These are phyloP conservation scores for Drosophila melanica DNA, from an alignment of 1,140 invertebrate species.

Conservation along the genomic window DNA sequence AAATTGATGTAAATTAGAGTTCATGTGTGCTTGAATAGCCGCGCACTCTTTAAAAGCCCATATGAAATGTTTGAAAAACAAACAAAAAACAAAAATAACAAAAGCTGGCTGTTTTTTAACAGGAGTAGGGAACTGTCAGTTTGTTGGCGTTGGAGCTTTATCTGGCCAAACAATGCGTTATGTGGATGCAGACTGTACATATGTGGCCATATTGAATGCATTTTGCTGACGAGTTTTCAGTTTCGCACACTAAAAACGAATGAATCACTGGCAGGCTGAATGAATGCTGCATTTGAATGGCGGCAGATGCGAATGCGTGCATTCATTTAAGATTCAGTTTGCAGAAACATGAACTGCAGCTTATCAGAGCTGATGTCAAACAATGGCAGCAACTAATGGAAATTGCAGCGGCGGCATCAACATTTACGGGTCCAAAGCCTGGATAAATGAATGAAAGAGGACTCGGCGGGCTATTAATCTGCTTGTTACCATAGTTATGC, in stretches of 20 bases:
- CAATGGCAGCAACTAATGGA: constrained; percentile 45
- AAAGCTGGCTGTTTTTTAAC: background rate
- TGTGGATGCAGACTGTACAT: background rate
- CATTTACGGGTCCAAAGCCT: constrained; percentile 10
- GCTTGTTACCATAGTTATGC: constrained; percentile 20
- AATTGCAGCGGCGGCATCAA: constrained; percentile 26
- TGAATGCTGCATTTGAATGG: constrained; percentile 16
- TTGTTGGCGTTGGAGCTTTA: constrained; percentile 4
- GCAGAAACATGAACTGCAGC: constrained; percentile 30
- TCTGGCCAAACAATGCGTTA: constrained; percentile 20
- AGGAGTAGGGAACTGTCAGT: background rate
- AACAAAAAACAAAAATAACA: background rate
- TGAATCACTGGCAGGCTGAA: constrained; percentile 26
- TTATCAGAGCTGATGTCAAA: constrained; percentile 37
- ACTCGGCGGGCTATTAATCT: constrained; percentile 26
- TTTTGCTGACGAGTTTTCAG: constrained; percentile 8
- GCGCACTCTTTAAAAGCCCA: background rate
- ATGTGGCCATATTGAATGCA: constrained; percentile 7
- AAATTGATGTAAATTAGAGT: too few species aligned
- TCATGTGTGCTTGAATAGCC: too few species aligned
- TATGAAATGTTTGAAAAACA: background rate
- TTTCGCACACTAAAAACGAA: constrained; percentile 2
- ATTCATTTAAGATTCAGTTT: constrained; percentile 21
- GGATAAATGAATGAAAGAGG: background rate
- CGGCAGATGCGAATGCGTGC: constrained; percentile 14